Evolutionary conservation across 2,888 invertebrate genomes (phyloP).

Genomic region (Linnaemya tessellans): DNA sequence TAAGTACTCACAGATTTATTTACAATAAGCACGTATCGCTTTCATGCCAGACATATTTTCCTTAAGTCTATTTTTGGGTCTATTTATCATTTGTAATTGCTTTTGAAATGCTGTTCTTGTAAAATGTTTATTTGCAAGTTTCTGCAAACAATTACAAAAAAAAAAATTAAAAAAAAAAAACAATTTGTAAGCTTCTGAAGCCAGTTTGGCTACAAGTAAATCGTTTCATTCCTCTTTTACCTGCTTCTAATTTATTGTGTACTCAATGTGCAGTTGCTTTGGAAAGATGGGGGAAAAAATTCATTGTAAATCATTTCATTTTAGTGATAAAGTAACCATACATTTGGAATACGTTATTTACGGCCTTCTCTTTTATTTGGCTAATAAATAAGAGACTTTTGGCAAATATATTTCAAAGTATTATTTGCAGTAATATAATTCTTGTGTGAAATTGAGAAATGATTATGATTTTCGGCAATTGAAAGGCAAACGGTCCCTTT

Average conservation of each 20-base stretch:
- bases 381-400: conserved; percentile 25
- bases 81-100: conserved; percentile 67
- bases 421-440: not conserved
- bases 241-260: conserved; percentile 53
- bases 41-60: conserved; percentile 11
- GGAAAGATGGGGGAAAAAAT: not conserved
- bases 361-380: conserved; percentile 7
- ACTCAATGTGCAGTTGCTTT: conserved; percentile 32
- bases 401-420: not conserved
- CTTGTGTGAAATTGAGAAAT: not conserved
- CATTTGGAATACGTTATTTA: conserved; percentile 24
- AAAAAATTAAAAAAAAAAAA: not conserved
- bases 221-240: conserved; percentile 48
- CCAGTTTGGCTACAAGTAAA: conserved; percentile 25
- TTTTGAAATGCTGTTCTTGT: conserved; percentile 46
- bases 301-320: conserved; percentile 53
- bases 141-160: not conserved
- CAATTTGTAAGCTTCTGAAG: not conserved
- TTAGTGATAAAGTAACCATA: conserved; percentile 48
- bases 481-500: not conserved
- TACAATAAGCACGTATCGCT: not conserved
- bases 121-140: conserved; percentile 1
- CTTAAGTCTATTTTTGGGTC: conserved; percentile 36
- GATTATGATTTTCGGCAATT: not conserved
- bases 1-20: not conserved